phyloP scores from a whole-genome alignment of 2,888 invertebrate species.

The Melieria picta region DNA sequence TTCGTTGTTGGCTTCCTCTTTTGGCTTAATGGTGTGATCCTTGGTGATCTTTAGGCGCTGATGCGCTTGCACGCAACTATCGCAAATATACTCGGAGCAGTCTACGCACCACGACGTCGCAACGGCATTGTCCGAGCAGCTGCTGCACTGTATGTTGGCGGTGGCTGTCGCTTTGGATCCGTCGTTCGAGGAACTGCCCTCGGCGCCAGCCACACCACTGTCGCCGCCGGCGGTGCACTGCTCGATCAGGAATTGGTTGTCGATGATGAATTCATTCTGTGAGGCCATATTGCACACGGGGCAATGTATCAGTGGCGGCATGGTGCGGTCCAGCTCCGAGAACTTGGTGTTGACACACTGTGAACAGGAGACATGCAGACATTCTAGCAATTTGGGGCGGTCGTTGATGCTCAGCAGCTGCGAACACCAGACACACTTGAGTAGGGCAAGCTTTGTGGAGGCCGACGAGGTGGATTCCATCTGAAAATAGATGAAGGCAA shows the following conservation, averaged over 20 bases:
- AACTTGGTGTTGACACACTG: slow-evolving; percentile 78
- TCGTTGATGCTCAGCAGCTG: slow-evolving; percentile 69
- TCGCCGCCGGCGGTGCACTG: slow-evolving; percentile 58
- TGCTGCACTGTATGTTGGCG: slow-evolving; percentile 75
- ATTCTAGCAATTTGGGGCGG: slow-evolving; percentile 85
- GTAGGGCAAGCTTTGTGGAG: slow-evolving; percentile 57
- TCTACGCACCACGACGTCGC: slow-evolving; percentile 91
- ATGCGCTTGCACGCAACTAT: slow-evolving; percentile 90
- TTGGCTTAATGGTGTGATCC: slow-evolving; percentile 89
- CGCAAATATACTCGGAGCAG: slow-evolving; percentile 91
- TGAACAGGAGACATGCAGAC: slow-evolving; percentile 86
- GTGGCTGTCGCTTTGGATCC: slow-evolving; percentile 51
- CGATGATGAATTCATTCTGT: slow-evolving; percentile 78
- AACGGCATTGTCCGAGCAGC: slow-evolving; percentile 84
- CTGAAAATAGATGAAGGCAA: slow-evolving; percentile 43
- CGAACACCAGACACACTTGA: slow-evolving; percentile 70
- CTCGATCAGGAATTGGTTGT: slow-evolving; percentile 85
- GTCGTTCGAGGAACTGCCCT: slow-evolving; percentile 49
- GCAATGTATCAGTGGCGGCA: slow-evolving; percentile 69
- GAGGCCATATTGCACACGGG: slow-evolving; percentile 80
- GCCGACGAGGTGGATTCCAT: slow-evolving; percentile 63
- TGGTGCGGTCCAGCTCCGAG: slow-evolving; percentile 62
- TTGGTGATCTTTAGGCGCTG: slow-evolving; percentile 92
- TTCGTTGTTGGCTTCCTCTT: slow-evolving; percentile 80
- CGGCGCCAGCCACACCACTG: slow-evolving; percentile 42